Base-by-base conservation (phyloP, 2,113 vertebrate genomes). In the Burhinus bistriatus region DNA sequence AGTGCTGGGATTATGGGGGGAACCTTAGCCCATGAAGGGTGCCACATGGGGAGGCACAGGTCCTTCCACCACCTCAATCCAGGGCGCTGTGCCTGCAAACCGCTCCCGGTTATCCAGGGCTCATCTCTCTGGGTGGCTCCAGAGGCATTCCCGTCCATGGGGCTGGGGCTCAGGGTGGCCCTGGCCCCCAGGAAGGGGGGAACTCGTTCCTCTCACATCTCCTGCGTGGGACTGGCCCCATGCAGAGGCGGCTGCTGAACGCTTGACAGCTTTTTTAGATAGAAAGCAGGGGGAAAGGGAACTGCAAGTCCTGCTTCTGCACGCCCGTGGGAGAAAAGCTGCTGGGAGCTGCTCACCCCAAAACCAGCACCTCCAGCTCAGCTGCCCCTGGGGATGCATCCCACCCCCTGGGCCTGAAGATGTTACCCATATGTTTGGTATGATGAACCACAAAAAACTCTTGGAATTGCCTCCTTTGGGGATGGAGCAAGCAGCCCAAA, bases 221-320 rank as follows among this genome's bases (percentile, higher is more conserved):
- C 49, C 42, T 2, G 0, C 0, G 5, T 30, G 18, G 17, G 9
- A 15, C 61, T 29, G 29, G 68, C 34, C 38, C 68, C 1, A 0
- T 10, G 18, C 73, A 75, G 73, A 57, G 29, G 55, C 4, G 1
- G 57, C 73, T 89, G 61, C 80, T 81, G 55, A 88, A 34, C 2
- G 0, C 49, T 34, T 81, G 62, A 70, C 68, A 88, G 72, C 44
- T 80, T 79, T 40, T 87, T 83, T 87, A 47, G 78, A 57, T 12
- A 44, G 54, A 70, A 80, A 32, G 25, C 17, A 27, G 25, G 17
- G 89, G 54, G 55, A 84, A 69, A 79, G 36, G 36, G 51, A 64
- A 57, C 0, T 1, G 70, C 25, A 22, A 70, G 44, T 45, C 15
- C 54, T 69, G 72, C 52, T 26, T 76, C 19, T 55, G n/a, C n/a